Base-by-base conservation (phyloP, 2,113 vertebrate species). In the Rhea pennata region DNA sequence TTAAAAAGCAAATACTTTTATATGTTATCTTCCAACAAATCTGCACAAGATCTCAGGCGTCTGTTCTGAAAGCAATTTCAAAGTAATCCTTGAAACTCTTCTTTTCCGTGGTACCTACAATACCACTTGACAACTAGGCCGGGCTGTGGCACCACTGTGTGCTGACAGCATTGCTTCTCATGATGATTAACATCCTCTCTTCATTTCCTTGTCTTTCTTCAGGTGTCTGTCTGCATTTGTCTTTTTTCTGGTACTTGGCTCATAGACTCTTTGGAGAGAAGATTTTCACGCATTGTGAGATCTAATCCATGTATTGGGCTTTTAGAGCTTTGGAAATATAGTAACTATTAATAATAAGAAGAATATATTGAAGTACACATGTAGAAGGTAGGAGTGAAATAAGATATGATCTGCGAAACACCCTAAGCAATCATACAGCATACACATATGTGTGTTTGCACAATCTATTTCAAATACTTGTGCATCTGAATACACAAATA, bases 91-190 rank as follows among this genome's bases (percentile, higher is more conserved):
- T 74, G 24, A 31, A 70, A n/a, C 44, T 36, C 46, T 26, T 54
- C 44, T 33, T 44, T 27, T 46, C 10, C 0, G 0, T 16, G 59
- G 3, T 51, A 17, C 31, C 62, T 42, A 1, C 0, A 17, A 33
- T 33, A 59, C 16, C 31, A 50, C 31, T 59, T 50, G 62, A 8
- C 26, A 73, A 36, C 24, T 8, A 24, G 26, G 48, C 58, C 56
- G 27, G 48, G 33, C 50, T 54, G 50, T 22, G 61, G 64, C 80
- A 66, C 2, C 26, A 0, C 65, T 14, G 2, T 6, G n/a, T 58
- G 64, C 65, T 77, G 39, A 16, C 22, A 71, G 64, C 13, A 13
- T 9, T 67, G 20, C 61, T 72, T 54, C 66, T 64, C 20, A 5
- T 13, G 17, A 7, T 46, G 21, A 27, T 67, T 67, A 26, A 8